Evolutionary conservation across 2,797 vertebrate genomes (phyloP), one percentile per base, ranked within the genome.

Genomic region (Mus caroli): DNA sequence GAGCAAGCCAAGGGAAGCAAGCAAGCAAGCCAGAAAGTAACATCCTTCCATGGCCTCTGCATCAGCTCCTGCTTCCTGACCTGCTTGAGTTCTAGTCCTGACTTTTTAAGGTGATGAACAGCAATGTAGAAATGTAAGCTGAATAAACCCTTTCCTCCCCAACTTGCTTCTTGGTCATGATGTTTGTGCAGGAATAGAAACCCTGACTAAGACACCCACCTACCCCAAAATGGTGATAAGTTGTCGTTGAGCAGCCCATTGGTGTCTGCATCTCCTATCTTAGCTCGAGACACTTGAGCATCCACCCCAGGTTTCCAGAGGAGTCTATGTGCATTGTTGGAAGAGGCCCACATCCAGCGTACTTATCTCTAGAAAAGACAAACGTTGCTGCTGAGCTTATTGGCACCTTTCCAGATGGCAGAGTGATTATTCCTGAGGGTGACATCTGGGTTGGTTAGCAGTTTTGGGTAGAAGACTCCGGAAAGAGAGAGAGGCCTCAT

Each of bases 331-430:
- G 4, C 12, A 3, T 52, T 12, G 6, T 31, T 67, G 34, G 1
- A 24, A 71, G 64, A 85, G 26, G 67, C 2, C 60, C 76, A 69
- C 71, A 77, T 94, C 54, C 15, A 20, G 58, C 92, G 88, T 11
- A 24, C 83, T 88, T 58, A 28, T 92, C 97, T 92, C 75, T 94
- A 12, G 56, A 90, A 82, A 31, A 43, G 19, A 84, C 28, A 88
- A 60, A 88, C 97, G 73, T 94, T 89, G 22, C 7, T 91, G 90
- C 58, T 92, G n/a, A 88, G 60, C 13, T 88, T 40, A 56, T n/a
- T 85, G 88, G 79, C 10, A 19, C 3, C 28, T 40, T 79, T 97
- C 88, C 88, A 94, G 91, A 58, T 26, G 69, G 64, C 34, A 24
- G 88, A 90, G 20, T 75, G 40, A 22, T 84, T 90, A 4, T 64